Conservation (phyloP, 1,140 invertebrate species). For the Drosophila jambulina region DNA sequence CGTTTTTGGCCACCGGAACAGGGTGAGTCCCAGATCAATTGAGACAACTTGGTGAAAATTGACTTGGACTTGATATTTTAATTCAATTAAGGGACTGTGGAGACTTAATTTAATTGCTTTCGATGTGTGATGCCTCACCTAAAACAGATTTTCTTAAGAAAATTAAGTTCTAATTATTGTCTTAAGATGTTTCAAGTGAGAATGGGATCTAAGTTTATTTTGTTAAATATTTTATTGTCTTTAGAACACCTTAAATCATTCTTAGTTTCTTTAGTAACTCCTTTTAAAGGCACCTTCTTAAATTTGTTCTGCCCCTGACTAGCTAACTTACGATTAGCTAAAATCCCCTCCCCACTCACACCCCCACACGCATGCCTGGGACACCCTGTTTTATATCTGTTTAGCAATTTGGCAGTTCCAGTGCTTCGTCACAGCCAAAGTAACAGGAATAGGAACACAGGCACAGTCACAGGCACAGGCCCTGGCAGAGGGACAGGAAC, state of each 20-base stretch:
- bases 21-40: conserved; percentile 42
- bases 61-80: background rate
- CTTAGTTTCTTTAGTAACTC: background rate
- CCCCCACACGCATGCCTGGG: conserved; percentile 21
- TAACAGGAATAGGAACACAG: conserved; percentile 71
- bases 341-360: conserved; percentile 7
- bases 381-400: conserved; percentile 53
- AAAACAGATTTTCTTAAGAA: background rate
- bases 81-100: background rate
- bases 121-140: background rate
- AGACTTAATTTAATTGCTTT: background rate
- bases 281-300: background rate
- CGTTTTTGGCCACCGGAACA: conserved; percentile 67
- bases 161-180: background rate
- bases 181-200: background rate
- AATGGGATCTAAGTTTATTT: no score
- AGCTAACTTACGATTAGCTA: conserved; percentile 4
- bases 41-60: background rate
- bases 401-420: conserved; percentile 20
- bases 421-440: conserved; percentile 47
- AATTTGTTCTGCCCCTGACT: no score
- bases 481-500: conserved; percentile 14
- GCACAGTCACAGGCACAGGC: conserved; percentile 15
- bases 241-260: no score
- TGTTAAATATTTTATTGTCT: no score